Conservation (phyloP, 2,113 vertebrate species). For the Podiceps cristatus region DNA sequence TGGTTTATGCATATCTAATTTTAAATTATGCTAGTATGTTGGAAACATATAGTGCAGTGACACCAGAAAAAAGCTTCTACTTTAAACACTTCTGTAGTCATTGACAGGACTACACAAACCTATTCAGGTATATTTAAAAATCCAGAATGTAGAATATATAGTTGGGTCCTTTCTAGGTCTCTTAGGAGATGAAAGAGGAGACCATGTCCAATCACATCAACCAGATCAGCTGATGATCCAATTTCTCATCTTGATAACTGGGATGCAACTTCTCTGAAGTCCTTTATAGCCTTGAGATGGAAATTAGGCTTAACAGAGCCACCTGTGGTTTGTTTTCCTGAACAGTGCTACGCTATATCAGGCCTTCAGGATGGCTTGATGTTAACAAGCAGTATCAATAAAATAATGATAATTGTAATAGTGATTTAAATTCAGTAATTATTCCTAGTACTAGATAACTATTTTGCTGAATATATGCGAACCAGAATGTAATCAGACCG, state of each 20-base stretch:
- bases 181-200: background rate
- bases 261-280: background rate
- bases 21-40: background rate
- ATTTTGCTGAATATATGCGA: background rate
- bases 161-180: background rate
- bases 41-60: background rate
- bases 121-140: background rate
- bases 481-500: background rate
- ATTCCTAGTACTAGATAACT: background rate
- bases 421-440: background rate
- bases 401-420: background rate
- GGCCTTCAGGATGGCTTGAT: background rate
- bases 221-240: background rate
- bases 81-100: background rate
- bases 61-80: background rate
- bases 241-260: background rate
- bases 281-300: background rate
- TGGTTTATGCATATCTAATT: background rate
- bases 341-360: background rate
- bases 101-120: background rate
- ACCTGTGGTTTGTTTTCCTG: background rate
- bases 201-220: background rate
- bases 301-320: slow-evolving; percentile 1
- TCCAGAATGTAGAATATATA: background rate
- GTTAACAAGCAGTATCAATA: background rate